A percentile compares a stretch with the other conserved stretches of the same genome.
Evolutionary conservation across 2,888 invertebrate species (phyloP).

Genomic region (Myopa testacea): DNA sequence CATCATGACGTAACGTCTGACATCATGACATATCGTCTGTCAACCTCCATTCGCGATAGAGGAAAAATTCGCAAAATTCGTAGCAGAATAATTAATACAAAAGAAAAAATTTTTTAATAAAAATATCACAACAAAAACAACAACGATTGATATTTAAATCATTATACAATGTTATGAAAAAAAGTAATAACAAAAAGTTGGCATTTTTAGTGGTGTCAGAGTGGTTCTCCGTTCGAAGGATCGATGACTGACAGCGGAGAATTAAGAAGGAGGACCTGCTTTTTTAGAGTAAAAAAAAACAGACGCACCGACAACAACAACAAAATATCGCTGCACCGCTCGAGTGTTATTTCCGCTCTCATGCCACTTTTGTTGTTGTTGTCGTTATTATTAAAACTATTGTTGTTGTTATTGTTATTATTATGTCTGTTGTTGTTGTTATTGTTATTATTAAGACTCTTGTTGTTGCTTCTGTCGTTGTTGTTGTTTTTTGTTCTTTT

Average conservation of each 20-base stretch:
- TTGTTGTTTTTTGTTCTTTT: no score
- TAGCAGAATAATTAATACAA: neutral
- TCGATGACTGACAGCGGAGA: neutral
- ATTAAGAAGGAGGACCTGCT: neutral
- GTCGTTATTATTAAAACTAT: neutral
- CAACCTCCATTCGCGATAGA: neutral
- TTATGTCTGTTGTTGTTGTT: no score
- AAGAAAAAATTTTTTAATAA: neutral
- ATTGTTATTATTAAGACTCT: neutral
- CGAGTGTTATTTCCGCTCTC: conserved; percentile 18
- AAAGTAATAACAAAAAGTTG: neutral
- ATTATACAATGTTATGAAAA: conserved; percentile 44
- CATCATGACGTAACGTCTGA: no score
- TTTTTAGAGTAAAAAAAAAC: neutral
- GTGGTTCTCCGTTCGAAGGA: neutral
- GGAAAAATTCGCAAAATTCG: neutral
- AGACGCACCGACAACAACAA: no score
- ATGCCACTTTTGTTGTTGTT: conserved; percentile 18
- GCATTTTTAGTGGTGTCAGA: neutral
- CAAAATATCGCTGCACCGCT: neutral
- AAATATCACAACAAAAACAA: conserved; percentile 20
- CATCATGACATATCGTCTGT: no score
- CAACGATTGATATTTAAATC: conserved; percentile 46
- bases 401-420: no score
- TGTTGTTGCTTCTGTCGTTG: neutral